Evolutionary conservation across 2,888 invertebrate genomes (phyloP).

Genomic region (Hesperia comma): DNA sequence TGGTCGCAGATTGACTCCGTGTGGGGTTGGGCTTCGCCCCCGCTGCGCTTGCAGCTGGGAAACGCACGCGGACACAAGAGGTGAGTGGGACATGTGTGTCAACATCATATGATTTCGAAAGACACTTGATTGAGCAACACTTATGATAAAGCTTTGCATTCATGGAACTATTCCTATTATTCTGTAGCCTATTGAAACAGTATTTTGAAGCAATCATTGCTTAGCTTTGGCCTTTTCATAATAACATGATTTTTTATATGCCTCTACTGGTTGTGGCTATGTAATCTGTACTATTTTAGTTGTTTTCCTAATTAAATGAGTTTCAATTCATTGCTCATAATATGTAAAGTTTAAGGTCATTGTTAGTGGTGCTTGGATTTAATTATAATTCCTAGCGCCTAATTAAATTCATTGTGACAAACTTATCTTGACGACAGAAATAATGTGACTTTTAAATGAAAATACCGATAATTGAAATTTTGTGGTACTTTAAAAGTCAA

Average conservation of each 20-base stretch:
- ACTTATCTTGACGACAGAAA: too few relatives aligned
- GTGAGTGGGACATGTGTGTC: slow-evolving; percentile 55
- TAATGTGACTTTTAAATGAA: too few relatives aligned
- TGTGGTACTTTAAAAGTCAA: too few relatives aligned
- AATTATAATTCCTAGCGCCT: too few relatives aligned
- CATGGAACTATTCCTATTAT: not conserved
- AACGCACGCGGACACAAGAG: slow-evolving; percentile 83
- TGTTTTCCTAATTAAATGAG: too few relatives aligned
- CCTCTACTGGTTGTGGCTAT: too few relatives aligned
- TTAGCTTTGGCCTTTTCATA: not conserved
- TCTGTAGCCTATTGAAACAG: not conserved
- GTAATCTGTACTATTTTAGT: too few relatives aligned
- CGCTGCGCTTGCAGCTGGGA: slow-evolving; percentile 91
- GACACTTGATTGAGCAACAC: slow-evolving; percentile 15
- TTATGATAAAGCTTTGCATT: not conserved
- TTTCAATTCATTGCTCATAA: not conserved
- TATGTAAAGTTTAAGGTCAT: not conserved
- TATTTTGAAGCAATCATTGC: not conserved
- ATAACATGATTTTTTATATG: not conserved
- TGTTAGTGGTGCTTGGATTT: too few relatives aligned
- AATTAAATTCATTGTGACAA: too few relatives aligned
- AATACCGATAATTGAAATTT: too few relatives aligned
- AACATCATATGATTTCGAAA: slow-evolving; percentile 17
- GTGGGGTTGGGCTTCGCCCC: slow-evolving; percentile 97
- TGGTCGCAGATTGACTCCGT: slow-evolving; percentile 94